A percentile compares a stretch with the other conserved stretches of the same genome.
These are phyloP conservation scores for Ennomos quercinarius DNA, from an alignment of 2,888 invertebrate genomes.

Conservation along the genomic window DNA sequence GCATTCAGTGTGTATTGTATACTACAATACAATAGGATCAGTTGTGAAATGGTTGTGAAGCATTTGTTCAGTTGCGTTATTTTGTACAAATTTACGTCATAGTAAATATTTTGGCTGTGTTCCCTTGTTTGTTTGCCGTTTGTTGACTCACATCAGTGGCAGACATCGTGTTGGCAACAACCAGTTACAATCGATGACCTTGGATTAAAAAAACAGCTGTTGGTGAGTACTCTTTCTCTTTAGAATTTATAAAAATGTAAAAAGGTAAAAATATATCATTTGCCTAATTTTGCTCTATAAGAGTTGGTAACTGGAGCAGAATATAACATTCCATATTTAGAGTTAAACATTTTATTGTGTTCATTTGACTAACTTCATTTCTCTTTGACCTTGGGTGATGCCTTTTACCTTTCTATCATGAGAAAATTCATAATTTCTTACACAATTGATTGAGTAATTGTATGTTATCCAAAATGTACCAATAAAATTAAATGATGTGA, in stretches of 20 bases:
- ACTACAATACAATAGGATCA: constrained; percentile 13
- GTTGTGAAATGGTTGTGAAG: constrained; percentile 16
- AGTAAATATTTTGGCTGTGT: constrained; percentile 74
- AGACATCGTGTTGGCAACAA: constrained; percentile 64
- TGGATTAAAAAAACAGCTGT: constrained; percentile 75
- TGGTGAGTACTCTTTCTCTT: constrained; percentile 54
- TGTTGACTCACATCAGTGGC: constrained; percentile 68
- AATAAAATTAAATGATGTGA: too few species aligned
- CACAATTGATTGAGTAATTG: constrained; percentile 13
- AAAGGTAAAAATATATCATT: too few species aligned
- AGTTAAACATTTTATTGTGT: too few species aligned
- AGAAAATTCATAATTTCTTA: constrained; percentile 9
- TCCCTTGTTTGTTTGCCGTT: constrained; percentile 64
- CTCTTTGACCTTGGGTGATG: constrained; percentile 18
- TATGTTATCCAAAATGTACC: constrained; percentile 6
- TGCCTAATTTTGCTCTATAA: too few species aligned
- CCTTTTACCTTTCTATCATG: constrained; percentile 15
- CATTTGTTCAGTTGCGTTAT: constrained; percentile 69
- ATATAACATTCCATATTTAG: too few species aligned
- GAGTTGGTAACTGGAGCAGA: too few species aligned
- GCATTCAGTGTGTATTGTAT: constrained; percentile 9
- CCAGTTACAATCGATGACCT: constrained; percentile 61
- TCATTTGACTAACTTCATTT: too few species aligned
- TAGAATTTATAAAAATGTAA: neutral
- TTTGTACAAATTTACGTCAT: constrained; percentile 72